These are phyloP conservation scores for Cyphomyrus discorhynchus DNA, from an alignment of 2,113 vertebrate genomes.

Conservation along the genomic window DNA sequence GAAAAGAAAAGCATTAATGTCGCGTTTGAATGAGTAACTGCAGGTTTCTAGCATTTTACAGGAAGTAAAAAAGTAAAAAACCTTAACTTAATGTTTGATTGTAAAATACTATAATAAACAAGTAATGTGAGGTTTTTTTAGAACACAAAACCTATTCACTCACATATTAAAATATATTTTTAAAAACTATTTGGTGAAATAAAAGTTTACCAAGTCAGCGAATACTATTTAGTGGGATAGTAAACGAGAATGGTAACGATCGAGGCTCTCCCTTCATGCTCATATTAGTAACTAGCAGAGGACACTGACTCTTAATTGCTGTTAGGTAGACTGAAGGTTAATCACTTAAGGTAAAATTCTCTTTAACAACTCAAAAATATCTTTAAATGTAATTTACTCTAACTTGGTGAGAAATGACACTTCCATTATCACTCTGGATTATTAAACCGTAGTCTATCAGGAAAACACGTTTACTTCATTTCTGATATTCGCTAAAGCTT, in stretches of 20 bases:
- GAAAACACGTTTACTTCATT: background rate
- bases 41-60: too few relatives aligned
- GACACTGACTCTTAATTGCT: too few relatives aligned
- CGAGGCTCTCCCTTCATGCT: background rate
- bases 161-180: background rate
- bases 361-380: background rate
- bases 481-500: background rate
- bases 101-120: too few relatives aligned
- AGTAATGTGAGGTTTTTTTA: too few relatives aligned
- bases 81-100: too few relatives aligned
- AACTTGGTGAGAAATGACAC: background rate
- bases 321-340: background rate
- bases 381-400: background rate
- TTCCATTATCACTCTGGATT: background rate
- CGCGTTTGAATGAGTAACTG: too few relatives aligned
- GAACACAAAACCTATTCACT: too few relatives aligned
- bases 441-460: background rate
- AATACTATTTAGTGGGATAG: background rate
- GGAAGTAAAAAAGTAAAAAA: too few relatives aligned
- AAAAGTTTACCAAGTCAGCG: background rate
- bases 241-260: background rate
- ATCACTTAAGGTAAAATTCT: background rate
- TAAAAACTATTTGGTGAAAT: background rate
- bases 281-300: background rate
- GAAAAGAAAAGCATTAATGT: too few relatives aligned